These are phyloP conservation scores for Amphipyra berbera DNA, from an alignment of 2,888 invertebrate genomes.

Conservation along the genomic window DNA sequence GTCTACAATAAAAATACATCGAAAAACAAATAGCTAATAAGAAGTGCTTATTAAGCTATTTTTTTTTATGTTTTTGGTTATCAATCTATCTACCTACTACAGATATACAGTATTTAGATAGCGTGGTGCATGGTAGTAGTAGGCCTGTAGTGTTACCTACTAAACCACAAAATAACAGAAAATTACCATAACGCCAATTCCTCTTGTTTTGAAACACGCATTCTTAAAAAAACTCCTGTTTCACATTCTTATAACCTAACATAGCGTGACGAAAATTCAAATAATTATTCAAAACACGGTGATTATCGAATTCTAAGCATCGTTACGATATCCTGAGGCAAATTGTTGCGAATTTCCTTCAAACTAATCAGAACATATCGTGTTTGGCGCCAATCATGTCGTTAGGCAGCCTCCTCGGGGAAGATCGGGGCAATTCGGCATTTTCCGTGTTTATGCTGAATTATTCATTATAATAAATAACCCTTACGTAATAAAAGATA, in stretches of 20 bases:
- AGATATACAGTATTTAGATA: neutral
- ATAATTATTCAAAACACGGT: constrained; percentile 38
- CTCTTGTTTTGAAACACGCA: constrained; percentile 19
- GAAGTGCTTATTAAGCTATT: too few species aligned
- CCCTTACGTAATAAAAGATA: constrained; percentile 56
- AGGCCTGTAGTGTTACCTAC: too few species aligned
- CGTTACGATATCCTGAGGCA: constrained; percentile 31
- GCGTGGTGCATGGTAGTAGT: neutral
- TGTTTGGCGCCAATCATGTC: constrained; percentile 55
- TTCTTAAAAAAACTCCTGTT: constrained; percentile 5
- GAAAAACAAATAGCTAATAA: too few species aligned
- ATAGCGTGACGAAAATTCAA: constrained; percentile 22
- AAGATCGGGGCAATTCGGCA: constrained; percentile 38
- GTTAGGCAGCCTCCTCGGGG: constrained; percentile 46
- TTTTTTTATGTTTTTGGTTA: too few species aligned
- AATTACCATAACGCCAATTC: neutral
- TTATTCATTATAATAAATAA: constrained; percentile 51
- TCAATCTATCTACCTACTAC: too few species aligned
- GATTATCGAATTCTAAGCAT: constrained; percentile 55
- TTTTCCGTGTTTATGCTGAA: constrained; percentile 60
- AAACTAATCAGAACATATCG: constrained; percentile 47
- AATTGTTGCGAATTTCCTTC: constrained; percentile 44
- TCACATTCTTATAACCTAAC: constrained; percentile 14
- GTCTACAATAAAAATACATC: constrained; percentile 14
- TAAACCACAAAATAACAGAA: neutral